phyloP scores from a whole-genome alignment of 2,797 vertebrate species.

The Xenentodon cancila region DNA sequence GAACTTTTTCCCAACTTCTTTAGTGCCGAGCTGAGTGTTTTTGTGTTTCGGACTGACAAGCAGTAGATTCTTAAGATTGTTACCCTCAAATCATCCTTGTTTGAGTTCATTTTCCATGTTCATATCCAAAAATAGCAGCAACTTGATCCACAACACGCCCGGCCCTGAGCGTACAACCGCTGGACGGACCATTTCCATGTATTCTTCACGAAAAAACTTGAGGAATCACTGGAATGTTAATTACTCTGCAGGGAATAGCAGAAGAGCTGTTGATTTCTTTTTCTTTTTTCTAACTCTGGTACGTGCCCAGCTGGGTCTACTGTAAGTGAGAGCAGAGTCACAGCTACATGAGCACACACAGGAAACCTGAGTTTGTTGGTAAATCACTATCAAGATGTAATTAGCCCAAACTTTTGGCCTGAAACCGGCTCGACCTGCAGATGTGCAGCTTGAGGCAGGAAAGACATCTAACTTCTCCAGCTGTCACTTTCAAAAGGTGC shows the following conservation, averaged over 20 bases:
- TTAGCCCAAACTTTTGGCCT: slow-evolving; percentile 60
- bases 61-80: slow-evolving; percentile 11
- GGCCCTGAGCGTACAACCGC: slow-evolving; percentile 27
- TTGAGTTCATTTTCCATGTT: slow-evolving; percentile 58
- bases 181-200: slow-evolving; percentile 64
- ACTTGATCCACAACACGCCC: slow-evolving; percentile 47
- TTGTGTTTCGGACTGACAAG: neutral
- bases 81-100: slow-evolving; percentile 44
- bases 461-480: slow-evolving; percentile 38
- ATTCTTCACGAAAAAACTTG: slow-evolving; percentile 64
- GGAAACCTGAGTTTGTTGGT: slow-evolving; percentile 24
- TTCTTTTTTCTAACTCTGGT: slow-evolving; percentile 4
- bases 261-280: slow-evolving; percentile 44
- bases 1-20: no score
- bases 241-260: slow-evolving; percentile 61
- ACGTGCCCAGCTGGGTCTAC: slow-evolving; percentile 45
- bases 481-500: slow-evolving; percentile 33
- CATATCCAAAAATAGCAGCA: slow-evolving; percentile 70
- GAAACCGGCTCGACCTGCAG: slow-evolving; percentile 67
- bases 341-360: slow-evolving; percentile 18
- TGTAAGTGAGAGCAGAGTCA: slow-evolving; percentile 19
- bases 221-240: slow-evolving; percentile 84
- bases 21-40: neutral
- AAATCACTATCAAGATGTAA: slow-evolving; percentile 44
- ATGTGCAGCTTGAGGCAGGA: slow-evolving; percentile 26